Evolutionary conservation across 2,113 vertebrate genomes (phyloP).

Genomic region (Chloropsis hardwickii): DNA sequence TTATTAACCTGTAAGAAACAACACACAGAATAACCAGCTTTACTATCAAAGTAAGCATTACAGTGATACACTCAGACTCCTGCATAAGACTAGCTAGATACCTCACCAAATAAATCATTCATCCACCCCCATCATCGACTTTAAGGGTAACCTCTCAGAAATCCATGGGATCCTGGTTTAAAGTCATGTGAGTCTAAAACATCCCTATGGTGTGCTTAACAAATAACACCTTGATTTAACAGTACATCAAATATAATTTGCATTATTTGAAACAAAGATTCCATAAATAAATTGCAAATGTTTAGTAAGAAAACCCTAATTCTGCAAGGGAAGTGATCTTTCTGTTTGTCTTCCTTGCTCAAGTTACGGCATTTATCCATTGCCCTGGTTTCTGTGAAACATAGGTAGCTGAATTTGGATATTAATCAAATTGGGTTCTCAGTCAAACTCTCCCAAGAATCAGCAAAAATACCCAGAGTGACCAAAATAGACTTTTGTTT

Average conservation of each 20-base stretch:
- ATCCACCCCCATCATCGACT: background rate
- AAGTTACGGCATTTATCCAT: background rate
- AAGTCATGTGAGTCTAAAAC: background rate
- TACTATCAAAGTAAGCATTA: background rate
- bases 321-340: background rate
- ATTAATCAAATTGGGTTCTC: background rate
- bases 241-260: background rate
- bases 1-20: constrained; percentile 74
- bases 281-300: background rate
- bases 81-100: background rate
- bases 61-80: background rate
- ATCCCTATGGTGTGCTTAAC: background rate
- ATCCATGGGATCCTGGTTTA: background rate
- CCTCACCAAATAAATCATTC: background rate
- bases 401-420: background rate
- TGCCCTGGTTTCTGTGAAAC: background rate
- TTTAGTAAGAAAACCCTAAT: background rate
- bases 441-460: background rate
- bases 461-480: background rate
- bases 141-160: background rate
- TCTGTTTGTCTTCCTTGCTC: background rate
- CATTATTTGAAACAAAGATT: background rate
- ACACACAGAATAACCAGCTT: background rate
- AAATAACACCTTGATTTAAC: background rate
- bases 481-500: background rate